Percentiles rank a stretch among this genome's conserved stretches.
These are phyloP conservation scores for Darwinula stevensoni DNA, from an alignment of 2,888 invertebrate genomes.

Conservation along the genomic window DNA sequence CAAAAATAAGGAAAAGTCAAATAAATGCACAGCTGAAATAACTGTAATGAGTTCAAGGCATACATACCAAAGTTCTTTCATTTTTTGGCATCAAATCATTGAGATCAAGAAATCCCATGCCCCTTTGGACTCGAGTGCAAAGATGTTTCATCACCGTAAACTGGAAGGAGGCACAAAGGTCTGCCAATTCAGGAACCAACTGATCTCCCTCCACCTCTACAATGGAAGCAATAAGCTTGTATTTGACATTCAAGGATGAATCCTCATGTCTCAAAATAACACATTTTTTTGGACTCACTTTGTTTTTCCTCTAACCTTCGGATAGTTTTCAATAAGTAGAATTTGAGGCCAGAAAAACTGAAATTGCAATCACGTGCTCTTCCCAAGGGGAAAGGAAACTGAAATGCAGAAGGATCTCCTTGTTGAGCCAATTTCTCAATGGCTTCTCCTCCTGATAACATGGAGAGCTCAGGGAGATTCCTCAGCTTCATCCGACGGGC, in stretches of 20 bases:
- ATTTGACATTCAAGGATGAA: too few relatives aligned
- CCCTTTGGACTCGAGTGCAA: conserved; percentile 49
- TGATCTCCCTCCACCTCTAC: conserved; percentile 29
- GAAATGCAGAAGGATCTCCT: conserved; percentile 29
- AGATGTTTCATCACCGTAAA: conserved; percentile 41
- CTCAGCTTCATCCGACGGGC: conserved; percentile 53
- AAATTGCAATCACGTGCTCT: conserved; percentile 52
- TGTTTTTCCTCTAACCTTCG: conserved; percentile 26
- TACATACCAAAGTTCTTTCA: conserved; percentile 25
- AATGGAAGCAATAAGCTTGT: too few relatives aligned
- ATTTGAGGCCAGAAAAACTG: conserved; percentile 57
- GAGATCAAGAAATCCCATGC: conserved; percentile 35
- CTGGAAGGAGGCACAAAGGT: conserved; percentile 64
- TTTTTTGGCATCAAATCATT: conserved; percentile 27
- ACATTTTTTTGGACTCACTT: too few relatives aligned
- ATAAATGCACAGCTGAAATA: conserved; percentile 6
- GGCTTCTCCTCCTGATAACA: conserved; percentile 49
- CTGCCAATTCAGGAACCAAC: conserved; percentile 37
- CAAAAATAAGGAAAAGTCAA: too few relatives aligned
- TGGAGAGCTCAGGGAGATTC: conserved; percentile 38
- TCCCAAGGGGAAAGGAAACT: conserved; percentile 32
- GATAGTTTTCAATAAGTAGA: conserved; percentile 25
- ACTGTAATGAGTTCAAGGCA: conserved; percentile 7
- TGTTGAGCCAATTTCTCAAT: conserved; percentile 50
- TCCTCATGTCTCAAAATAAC: too few relatives aligned